Conservation (phyloP, 2,888 invertebrate genomes). For the Serrognathus titanus region DNA sequence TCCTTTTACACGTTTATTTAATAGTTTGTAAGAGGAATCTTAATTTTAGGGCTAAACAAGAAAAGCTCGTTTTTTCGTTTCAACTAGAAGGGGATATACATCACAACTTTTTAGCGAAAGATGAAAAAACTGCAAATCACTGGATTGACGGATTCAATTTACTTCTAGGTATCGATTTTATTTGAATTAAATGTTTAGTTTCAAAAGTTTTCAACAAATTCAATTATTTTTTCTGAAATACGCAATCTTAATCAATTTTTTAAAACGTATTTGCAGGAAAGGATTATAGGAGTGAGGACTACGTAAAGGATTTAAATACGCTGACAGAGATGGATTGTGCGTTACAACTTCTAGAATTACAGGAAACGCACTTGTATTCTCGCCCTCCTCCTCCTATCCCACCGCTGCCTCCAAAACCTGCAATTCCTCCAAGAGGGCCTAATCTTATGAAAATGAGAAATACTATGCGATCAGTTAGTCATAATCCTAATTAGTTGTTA, state of each 20-base stretch:
- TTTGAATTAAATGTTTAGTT: no score
- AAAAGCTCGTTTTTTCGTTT: slow-evolving; percentile 38
- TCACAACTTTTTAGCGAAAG: slow-evolving; percentile 41
- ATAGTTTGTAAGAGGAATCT: neutral
- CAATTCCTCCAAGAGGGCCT: slow-evolving; percentile 33
- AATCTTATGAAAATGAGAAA: neutral
- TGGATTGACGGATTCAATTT: slow-evolving; percentile 44
- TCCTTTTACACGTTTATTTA: slow-evolving; percentile 5
- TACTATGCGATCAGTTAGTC: no score
- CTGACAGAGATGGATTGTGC: slow-evolving; percentile 42
- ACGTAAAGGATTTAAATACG: slow-evolving; percentile 38
- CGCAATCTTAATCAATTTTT: no score
- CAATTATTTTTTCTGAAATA: no score
- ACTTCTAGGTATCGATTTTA: slow-evolving; percentile 32
- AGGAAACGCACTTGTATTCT: slow-evolving; percentile 40
- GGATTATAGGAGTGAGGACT: slow-evolving; percentile 34
- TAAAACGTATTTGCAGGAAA: slow-evolving; percentile 21
- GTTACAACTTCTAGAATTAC: slow-evolving; percentile 41
- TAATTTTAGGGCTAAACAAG: slow-evolving; percentile 26
- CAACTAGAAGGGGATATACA: slow-evolving; percentile 35
- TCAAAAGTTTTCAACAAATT: no score
- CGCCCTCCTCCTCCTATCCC: slow-evolving; percentile 38
- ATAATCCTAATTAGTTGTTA: no score
- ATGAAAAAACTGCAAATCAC: slow-evolving; percentile 35
- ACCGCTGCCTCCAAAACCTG: slow-evolving; percentile 32